A percentile compares a stretch with the other conserved stretches of the same genome.
Evolutionary conservation across 2,113 vertebrate genomes (phyloP).

Genomic region (Sapayoa aenigma): DNA sequence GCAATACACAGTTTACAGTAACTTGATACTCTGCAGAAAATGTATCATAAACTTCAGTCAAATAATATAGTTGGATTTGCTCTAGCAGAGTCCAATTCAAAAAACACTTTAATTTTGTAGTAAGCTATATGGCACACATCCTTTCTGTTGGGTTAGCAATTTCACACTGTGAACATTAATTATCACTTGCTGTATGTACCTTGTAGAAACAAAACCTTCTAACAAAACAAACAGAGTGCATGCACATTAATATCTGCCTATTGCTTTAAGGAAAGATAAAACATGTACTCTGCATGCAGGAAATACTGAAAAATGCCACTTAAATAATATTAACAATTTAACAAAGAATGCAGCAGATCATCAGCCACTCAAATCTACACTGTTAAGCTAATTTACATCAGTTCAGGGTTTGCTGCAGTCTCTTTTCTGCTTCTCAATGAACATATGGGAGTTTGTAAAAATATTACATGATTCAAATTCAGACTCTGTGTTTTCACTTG

Average conservation of each 20-base stretch:
- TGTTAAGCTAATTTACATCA: not conserved
- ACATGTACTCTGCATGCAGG: not conserved
- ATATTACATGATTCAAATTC: not conserved
- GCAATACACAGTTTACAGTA: not conserved
- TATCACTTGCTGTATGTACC: not conserved
- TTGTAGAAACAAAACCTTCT: not conserved
- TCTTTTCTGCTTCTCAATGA: not conserved
- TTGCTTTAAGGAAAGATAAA: not conserved
- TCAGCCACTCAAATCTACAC: not conserved
- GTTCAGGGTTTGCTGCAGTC: not conserved
- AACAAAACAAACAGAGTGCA: not conserved
- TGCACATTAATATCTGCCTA: not conserved
- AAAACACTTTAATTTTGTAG: not conserved
- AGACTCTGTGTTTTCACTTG: not conserved
- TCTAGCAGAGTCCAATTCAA: not conserved
- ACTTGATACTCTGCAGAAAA: not conserved
- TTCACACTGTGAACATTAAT: not conserved
- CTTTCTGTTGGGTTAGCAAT: not conserved
- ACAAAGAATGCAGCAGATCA: not conserved
- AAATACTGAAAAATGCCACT: not conserved
- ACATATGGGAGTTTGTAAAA: not conserved
- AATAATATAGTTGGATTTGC: not conserved
- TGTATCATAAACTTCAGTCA: not conserved
- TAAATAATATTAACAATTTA: not conserved
- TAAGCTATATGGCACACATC: not conserved